Percentiles rank a stretch among this genome's conserved stretches.
phyloP scores from a whole-genome alignment of 2,113 vertebrate species.

The Rhipidura dahli region DNA sequence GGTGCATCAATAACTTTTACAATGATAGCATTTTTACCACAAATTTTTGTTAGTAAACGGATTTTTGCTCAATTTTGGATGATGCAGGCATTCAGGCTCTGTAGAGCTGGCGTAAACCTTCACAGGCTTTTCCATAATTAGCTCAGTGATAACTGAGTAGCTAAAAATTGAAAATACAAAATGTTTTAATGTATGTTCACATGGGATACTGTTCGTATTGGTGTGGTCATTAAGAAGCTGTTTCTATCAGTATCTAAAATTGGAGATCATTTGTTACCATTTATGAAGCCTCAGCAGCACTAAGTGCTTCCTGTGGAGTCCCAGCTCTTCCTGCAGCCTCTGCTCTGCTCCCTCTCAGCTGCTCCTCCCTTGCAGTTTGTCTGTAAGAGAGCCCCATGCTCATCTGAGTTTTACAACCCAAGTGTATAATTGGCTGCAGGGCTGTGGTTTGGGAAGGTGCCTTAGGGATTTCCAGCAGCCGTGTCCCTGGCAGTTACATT shows the following conservation, averaged over 20 bases:
- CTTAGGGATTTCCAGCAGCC: not conserved
- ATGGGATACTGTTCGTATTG: not conserved
- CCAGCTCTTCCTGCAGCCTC: not conserved
- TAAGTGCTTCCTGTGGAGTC: slow-evolving; percentile 22
- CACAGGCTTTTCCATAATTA: not conserved
- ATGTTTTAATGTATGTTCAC: not conserved
- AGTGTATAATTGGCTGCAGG: not conserved
- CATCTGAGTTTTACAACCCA: not conserved
- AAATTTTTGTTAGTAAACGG: not conserved
- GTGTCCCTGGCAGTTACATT: not conserved
- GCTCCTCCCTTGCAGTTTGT: not conserved
- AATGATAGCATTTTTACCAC: not conserved
- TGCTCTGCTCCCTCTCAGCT: not conserved
- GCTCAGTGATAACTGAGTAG: not conserved
- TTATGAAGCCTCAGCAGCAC: slow-evolving; percentile 1
- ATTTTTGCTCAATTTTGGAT: not conserved
- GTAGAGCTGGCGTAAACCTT: not conserved
- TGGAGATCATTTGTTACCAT: not conserved
- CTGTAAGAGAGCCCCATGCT: not conserved
- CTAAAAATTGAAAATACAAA: not conserved
- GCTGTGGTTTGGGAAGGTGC: not conserved
- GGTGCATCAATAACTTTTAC: not conserved
- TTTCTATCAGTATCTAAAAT: not conserved
- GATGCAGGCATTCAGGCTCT: not conserved
- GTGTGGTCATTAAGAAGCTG: not conserved